These are phyloP conservation scores for Caracal caracal DNA, from an alignment of 2,113 vertebrate species.

Conservation along the genomic window DNA sequence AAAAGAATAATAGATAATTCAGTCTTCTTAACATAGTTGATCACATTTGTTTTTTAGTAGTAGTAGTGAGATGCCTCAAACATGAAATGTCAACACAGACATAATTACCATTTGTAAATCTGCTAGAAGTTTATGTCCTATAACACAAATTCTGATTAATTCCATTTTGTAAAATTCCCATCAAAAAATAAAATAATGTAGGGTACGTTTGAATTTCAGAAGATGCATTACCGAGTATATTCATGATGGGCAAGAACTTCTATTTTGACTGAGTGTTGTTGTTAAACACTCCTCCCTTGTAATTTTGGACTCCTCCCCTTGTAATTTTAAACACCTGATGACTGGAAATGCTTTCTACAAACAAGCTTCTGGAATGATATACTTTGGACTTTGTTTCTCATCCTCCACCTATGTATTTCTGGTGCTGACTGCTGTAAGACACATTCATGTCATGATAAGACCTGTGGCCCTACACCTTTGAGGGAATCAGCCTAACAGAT, in stretches of 20 bases:
- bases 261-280: background rate
- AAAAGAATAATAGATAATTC: constrained; percentile 3
- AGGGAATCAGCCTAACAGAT: background rate
- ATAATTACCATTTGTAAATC: background rate
- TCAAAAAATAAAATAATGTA: background rate
- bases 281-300: background rate
- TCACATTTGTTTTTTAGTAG: background rate
- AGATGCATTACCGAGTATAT: background rate
- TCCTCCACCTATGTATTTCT: background rate
- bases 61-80: constrained; percentile 6
- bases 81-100: background rate
- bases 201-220: background rate
- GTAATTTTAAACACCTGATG: background rate
- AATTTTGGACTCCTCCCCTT: background rate
- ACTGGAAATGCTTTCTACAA: constrained; percentile 31
- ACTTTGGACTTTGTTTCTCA: background rate
- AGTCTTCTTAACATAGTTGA: background rate
- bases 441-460: background rate
- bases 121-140: background rate
- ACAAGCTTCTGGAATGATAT: background rate
- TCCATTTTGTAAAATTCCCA: background rate
- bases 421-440: background rate
- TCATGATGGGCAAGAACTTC: background rate
- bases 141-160: background rate
- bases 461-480: background rate